These are phyloP conservation scores for Onychomys torridus DNA, from an alignment of 2,797 vertebrate species.

Conservation along the genomic window DNA sequence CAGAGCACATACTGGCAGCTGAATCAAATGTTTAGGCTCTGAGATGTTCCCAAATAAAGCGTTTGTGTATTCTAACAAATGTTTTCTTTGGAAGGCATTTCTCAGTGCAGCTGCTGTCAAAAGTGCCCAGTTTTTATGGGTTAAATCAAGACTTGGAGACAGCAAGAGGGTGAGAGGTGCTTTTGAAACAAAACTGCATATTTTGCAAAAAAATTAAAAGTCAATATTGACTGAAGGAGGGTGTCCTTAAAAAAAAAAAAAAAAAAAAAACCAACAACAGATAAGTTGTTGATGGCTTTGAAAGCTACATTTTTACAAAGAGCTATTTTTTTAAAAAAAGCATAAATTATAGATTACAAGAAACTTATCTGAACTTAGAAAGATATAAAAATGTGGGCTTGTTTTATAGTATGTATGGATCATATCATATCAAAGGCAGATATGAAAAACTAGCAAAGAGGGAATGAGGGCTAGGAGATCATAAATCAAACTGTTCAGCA, in stretches of 20 bases:
- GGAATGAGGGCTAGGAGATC: not conserved
- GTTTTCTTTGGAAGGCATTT: constrained; percentile 80
- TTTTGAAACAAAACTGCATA: constrained; percentile 63
- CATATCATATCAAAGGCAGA: constrained; percentile 20
- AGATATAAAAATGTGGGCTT: constrained; percentile 20
- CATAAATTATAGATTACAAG: constrained; percentile 42
- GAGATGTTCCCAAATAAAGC: constrained; percentile 75
- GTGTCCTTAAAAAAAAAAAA: constrained; percentile 58
- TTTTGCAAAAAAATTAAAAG: constrained; percentile 24
- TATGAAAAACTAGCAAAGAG: not conserved
- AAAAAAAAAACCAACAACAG: not conserved
- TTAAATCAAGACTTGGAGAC: constrained; percentile 71
- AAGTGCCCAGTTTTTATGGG: constrained; percentile 71
- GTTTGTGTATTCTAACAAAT: constrained; percentile 76
- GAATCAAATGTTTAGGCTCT: constrained; percentile 76
- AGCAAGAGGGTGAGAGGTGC: constrained; percentile 2
- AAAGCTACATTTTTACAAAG: constrained; percentile 49
- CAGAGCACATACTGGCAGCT: constrained; percentile 70
- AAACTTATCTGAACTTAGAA: constrained; percentile 50
- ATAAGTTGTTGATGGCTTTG: constrained; percentile 25
- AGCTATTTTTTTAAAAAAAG: not conserved
- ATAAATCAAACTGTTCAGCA: constrained; percentile 43
- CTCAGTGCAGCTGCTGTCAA: constrained; percentile 66
- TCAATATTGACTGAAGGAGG: constrained; percentile 23
- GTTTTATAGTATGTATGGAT: not conserved